Percentiles rank a stretch among this genome's conserved stretches.
phyloP scores from a whole-genome alignment of 2,113 vertebrate species.

The Nannospalax galili region DNA sequence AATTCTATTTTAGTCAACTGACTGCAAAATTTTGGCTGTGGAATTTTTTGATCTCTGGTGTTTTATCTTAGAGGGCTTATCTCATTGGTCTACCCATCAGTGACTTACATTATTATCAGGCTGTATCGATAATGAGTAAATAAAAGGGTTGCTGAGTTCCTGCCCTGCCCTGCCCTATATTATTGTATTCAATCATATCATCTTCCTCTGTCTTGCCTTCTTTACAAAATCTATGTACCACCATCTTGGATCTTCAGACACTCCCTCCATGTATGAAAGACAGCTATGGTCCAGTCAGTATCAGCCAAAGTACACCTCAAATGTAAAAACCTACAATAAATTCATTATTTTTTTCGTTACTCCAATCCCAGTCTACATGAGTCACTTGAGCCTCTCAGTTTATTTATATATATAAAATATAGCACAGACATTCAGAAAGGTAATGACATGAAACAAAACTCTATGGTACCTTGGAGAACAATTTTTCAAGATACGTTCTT shows the following conservation, averaged over 20 bases:
- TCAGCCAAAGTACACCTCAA: not conserved
- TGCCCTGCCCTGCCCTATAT: not conserved
- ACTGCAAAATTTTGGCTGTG: not conserved
- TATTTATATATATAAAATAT: not conserved
- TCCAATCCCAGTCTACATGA: not conserved
- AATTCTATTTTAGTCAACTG: not conserved
- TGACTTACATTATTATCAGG: not conserved
- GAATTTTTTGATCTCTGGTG: not conserved
- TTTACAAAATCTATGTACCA: not conserved
- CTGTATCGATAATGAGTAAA: not conserved
- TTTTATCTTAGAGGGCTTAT: not conserved
- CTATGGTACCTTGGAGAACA: not conserved
- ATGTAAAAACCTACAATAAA: not conserved
- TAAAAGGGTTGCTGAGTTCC: not conserved
- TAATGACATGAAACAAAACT: not conserved
- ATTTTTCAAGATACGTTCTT: not conserved
- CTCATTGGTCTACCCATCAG: not conserved
- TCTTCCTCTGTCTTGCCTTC: not conserved
- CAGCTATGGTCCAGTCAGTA: accelerated
- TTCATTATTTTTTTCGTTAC: not conserved
- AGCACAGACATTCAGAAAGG: not conserved
- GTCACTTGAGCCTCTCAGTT: not conserved
- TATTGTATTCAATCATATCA: not conserved
- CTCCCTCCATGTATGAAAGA: not conserved
- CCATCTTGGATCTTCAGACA: not conserved